Evolutionary conservation across 2,888 invertebrate species (phyloP).

Genomic region (Autographa pulchrina): DNA sequence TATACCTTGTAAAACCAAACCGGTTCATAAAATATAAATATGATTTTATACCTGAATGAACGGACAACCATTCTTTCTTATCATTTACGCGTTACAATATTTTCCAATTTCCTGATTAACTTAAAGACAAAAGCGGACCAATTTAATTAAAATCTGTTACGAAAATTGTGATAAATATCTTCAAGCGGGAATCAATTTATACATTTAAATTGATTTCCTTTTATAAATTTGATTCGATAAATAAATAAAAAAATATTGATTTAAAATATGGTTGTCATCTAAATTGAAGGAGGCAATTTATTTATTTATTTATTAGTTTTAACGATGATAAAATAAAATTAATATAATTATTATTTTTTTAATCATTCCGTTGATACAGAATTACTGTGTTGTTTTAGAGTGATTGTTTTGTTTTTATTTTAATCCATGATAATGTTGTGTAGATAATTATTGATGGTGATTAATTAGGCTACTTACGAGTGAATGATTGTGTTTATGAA

Average conservation of each 20-base stretch:
- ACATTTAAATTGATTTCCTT: conserved; percentile 19
- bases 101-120: conserved; percentile 52
- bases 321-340: no score
- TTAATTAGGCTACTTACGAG: no score
- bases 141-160: conserved; percentile 33
- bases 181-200: conserved; percentile 13
- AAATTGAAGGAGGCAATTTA: no score
- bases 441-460: no score
- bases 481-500: no score
- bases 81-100: conserved; percentile 33
- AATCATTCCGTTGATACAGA: no score
- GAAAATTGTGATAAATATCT: conserved; percentile 11
- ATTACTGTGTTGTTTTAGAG: no score
- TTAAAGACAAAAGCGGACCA: conserved; percentile 19
- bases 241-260: background rate
- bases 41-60: conserved; percentile 23
- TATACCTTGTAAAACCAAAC: conserved; percentile 10
- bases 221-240: conserved; percentile 10
- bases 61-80: conserved; percentile 40
- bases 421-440: no score
- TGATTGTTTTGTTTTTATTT: no score
- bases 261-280: no score
- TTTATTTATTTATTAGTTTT: no score
- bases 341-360: no score
- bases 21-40: conserved; percentile 19